phyloP scores from a whole-genome alignment of 2,888 invertebrate species.

The Cantharis flavilabris region DNA sequence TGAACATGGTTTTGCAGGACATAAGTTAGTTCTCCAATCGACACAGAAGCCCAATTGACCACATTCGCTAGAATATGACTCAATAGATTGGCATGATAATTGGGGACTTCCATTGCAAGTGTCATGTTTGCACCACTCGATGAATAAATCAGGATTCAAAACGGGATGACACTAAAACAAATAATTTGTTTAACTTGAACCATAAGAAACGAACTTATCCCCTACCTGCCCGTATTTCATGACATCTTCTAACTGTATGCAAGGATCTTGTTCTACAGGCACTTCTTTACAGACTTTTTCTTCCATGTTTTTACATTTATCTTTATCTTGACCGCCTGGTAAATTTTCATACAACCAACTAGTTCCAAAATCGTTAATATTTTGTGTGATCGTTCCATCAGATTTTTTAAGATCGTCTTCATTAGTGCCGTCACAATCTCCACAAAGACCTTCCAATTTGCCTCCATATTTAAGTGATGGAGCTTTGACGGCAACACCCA shows the following conservation, averaged over 20 bases:
- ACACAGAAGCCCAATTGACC: slow-evolving; percentile 72
- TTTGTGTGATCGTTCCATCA: slow-evolving; percentile 60
- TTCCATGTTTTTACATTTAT: slow-evolving; percentile 49
- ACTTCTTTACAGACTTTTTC: slow-evolving; percentile 54
- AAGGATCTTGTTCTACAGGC: slow-evolving; percentile 69
- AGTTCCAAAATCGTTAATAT: slow-evolving; percentile 59
- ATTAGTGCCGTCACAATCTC: slow-evolving; percentile 69
- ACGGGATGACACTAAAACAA: slow-evolving; percentile 69
- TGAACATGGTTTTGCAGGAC: slow-evolving; percentile 67
- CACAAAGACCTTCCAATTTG: slow-evolving; percentile 80
- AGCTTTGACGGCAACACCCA: slow-evolving; percentile 62
- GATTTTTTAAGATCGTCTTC: slow-evolving; percentile 62
- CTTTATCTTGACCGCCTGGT: slow-evolving; percentile 52
- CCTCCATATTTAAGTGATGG: slow-evolving; percentile 76
- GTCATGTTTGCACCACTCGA: slow-evolving; percentile 72
- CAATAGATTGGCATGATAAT: slow-evolving; percentile 67
- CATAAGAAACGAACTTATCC: not conserved
- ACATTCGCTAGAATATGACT: slow-evolving; percentile 76
- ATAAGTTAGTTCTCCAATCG: slow-evolving; percentile 70
- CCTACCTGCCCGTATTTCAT: slow-evolving; percentile 60
- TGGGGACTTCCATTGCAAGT: slow-evolving; percentile 62
- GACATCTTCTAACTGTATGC: slow-evolving; percentile 64
- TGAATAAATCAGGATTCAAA: slow-evolving; percentile 69
- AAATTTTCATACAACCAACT: slow-evolving; percentile 61
- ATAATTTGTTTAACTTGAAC: not conserved